Base-by-base conservation (phyloP, 2,113 vertebrate genomes). In the Phoxinus phoxinus region DNA sequence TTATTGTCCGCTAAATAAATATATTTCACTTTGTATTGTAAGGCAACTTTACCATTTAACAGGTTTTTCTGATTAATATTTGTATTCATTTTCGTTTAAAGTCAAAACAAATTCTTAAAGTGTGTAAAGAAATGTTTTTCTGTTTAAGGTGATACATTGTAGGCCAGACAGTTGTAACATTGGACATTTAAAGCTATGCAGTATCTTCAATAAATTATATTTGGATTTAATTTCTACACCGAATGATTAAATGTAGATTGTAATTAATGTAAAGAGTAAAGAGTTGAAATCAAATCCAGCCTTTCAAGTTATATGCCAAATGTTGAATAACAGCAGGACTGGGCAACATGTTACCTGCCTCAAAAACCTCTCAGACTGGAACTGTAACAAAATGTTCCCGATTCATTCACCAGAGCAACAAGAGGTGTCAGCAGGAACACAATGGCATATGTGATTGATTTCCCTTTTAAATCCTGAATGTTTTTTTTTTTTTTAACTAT, bases 301-400 rank as follows among this genome's bases (percentile, higher is more conserved):
- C 13, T 61, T 61, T 80, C 23, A 30, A 69, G 25, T 81, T 32
- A 35, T 10, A 15, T 69, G 41, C 25, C 79, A 80, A 63, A 81
- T n/a, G 41, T 63, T 46, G 3, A 65, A 81, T 51, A 35, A 69
- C 61, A 32, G 3, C 19, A 81, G 44, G 3, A 53, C 21, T 44
- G 75, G 75, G 75, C 75, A 58, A 37, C 77, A 44, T 11, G 21
- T 51, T 81, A 81, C 80, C 61, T 81, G 61, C 61, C 4, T 69
- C 3, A 51, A 67, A 65, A 65, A 25, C 19, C 5, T 65, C 25
- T 65, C 37, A 81, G 61, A 30, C 61, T 32, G 44, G 41, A 81
- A 81, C 63, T 65, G 63, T 81, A n/a, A 81, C 63, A 81, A 69
- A 81, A 81, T 81, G 80, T 69, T 35, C 80, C 80, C 10, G 46